phyloP scores from a whole-genome alignment of 2,113 vertebrate species.

The Etheostoma spectabile region DNA sequence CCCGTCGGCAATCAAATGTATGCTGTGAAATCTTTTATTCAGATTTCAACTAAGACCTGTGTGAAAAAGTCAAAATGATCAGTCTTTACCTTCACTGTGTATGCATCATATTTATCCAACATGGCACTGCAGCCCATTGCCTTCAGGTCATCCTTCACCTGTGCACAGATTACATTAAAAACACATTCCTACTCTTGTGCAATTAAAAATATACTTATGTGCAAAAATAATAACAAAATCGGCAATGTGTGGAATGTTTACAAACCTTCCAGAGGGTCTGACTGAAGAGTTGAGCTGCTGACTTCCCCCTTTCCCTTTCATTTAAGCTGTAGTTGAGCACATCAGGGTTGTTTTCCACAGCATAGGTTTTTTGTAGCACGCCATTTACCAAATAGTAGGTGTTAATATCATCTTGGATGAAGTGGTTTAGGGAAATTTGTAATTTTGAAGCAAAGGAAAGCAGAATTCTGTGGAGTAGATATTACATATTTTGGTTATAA shows the following conservation, averaged over 20 bases:
- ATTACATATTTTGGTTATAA: neutral
- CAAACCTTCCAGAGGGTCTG: constrained; percentile 80
- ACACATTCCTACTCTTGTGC: neutral
- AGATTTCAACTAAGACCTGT: neutral
- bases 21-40: neutral
- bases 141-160: constrained; percentile 82
- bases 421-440: constrained; percentile 70
- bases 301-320: constrained; percentile 75
- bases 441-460: constrained; percentile 69
- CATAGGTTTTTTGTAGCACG: constrained; percentile 64
- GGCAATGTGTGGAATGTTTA: rapidly evolving
- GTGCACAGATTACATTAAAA: neutral
- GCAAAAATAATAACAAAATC: neutral
- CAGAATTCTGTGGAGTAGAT: constrained; percentile 77
- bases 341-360: constrained; percentile 75
- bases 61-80: neutral
- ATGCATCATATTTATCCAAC: constrained; percentile 82
- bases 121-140: constrained; percentile 73
- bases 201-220: neutral
- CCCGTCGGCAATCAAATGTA: constrained; percentile 56
- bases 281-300: constrained; percentile 78
- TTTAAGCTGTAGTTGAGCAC: constrained; percentile 80
- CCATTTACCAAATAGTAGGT: constrained; percentile 83
- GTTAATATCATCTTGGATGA: constrained; percentile 83
- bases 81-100: constrained; percentile 82